Percentiles rank a stretch among this genome's conserved stretches.
Conservation (phyloP, 2,888 invertebrate genomes). For the Parascotia fuliginaria region DNA sequence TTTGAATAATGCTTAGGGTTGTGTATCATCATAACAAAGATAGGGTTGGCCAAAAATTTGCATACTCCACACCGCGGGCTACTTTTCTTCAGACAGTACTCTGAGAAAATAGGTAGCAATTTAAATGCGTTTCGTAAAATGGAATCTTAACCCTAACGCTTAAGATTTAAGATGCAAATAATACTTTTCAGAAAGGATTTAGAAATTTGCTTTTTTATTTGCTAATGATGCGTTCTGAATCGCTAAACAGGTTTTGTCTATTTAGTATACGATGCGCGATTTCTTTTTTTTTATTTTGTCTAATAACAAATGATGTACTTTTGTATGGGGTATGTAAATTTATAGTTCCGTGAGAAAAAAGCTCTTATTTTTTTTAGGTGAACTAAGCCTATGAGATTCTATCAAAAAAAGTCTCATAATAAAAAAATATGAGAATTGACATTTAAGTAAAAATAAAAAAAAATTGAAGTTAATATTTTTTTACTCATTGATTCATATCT, state of each 20-base stretch:
- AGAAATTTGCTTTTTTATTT: slow-evolving; percentile 31
- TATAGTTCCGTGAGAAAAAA: slow-evolving; percentile 68
- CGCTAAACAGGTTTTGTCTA: slow-evolving; percentile 81
- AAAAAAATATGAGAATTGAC: too few relatives aligned
- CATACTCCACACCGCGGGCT: slow-evolving; percentile 69
- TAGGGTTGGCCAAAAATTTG: slow-evolving; percentile 63
- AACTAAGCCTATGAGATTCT: too few relatives aligned
- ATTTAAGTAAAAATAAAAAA: too few relatives aligned
- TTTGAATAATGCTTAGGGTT: slow-evolving; percentile 15
- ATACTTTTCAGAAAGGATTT: not conserved
- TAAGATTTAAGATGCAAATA: slow-evolving; percentile 30
- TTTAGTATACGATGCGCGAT: slow-evolving; percentile 69
- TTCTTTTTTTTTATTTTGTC: slow-evolving; percentile 51
- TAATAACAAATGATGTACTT: slow-evolving; percentile 65
- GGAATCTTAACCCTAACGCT: slow-evolving; percentile 23
- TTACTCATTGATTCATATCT: too few relatives aligned
- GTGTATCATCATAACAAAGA: slow-evolving; percentile 16
- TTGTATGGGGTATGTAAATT: slow-evolving; percentile 60
- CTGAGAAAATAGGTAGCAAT: slow-evolving; percentile 45
- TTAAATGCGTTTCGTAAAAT: slow-evolving; percentile 12
- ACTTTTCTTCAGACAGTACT: slow-evolving; percentile 51
- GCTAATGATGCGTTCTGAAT: slow-evolving; percentile 78
- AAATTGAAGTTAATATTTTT: too few relatives aligned
- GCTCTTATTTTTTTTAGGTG: slow-evolving; percentile 29
- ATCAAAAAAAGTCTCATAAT: too few relatives aligned